Evolutionary conservation across 35 echinoderm and acorn worm species (phyloP), one percentile per base, ranked within the genome.

Genomic region (Stichopus chloronotus): DNA sequence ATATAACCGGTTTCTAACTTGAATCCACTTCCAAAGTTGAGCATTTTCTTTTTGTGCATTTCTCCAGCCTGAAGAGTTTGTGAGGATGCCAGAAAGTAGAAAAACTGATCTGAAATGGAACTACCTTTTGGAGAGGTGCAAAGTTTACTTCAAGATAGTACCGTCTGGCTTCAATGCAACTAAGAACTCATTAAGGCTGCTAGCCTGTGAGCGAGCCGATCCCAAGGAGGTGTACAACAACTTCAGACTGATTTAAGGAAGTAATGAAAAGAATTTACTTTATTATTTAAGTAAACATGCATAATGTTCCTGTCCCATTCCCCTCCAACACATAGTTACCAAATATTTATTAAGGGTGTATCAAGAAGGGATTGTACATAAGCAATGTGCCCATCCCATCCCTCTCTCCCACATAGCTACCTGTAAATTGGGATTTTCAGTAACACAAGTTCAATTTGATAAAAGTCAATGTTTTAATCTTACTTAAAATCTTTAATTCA

Each of bases 101-200:
- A 93, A 92, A 71, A 96, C 95, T 53, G 87, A 94, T 52, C 30
- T 96, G 5, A 96, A 96, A 58, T 96, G 95, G 95, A 96, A 79
- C 53, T 93, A 79, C 78, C 88, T 96, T 54, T 59, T 96, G 78
- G 95, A 96, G 55, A 94, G 87, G 81, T 96, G 95, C 59, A 96
- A 96, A 80, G 88, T 96, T 13, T 96, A 96, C 56, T 96, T 96
- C 63, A 96, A 93, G 77, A 63, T 95, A 59, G 81, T 92, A 11
- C 91, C 90, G 7, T 86, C 87, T 25, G 88, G 92, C 5, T 55
- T 95, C 65, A 92, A 92, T 58, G 94, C 91, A 56, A 58, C 90
- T 24, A 93, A 80, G 19, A 84, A 65, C 5, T 21, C 81, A 5
- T 25, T 94, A 8, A 76, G 88, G 54, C 21, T 94, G 56, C 24